These are phyloP conservation scores for Paratilapia polleni DNA, from an alignment of 2,113 vertebrate species.

Conservation along the genomic window DNA sequence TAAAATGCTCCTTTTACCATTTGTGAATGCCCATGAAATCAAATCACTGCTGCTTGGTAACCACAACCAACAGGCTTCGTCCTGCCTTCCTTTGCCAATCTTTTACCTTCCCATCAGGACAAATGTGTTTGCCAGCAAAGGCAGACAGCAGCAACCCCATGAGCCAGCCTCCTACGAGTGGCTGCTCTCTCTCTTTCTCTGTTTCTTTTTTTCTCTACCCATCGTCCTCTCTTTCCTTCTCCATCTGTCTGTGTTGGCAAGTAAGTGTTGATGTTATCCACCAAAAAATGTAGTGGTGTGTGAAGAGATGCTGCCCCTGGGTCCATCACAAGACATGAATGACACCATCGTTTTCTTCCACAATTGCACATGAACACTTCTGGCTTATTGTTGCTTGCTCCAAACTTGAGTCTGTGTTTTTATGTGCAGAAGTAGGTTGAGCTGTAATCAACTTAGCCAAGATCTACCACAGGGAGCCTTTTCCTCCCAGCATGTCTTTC, in stretches of 20 bases:
- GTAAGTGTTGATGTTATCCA: conserved; percentile 28
- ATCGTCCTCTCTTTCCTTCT: conserved; percentile 9
- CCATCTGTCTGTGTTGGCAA: conserved; percentile 63
- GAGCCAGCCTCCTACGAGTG: conserved; percentile 43
- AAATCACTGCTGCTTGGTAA: conserved; percentile 35
- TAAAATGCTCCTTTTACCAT: conserved; percentile 11
- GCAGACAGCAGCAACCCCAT: conserved; percentile 60
- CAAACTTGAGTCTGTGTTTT: not conserved
- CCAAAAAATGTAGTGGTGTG: conserved; percentile 1
- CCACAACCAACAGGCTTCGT: conserved; percentile 41
- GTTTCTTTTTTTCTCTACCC: conserved; percentile 12
- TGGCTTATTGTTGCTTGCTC: conserved; percentile 17
- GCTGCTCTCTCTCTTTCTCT: not conserved
- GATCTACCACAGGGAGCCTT: conserved; percentile 31
- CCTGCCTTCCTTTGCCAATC: conserved; percentile 34
- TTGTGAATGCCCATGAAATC: conserved; percentile 39
- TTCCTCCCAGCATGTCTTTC: conserved; percentile 55
- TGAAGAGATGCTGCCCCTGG: conserved; percentile 10
- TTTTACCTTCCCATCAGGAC: conserved; percentile 42
- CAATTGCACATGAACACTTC: conserved; percentile 8
- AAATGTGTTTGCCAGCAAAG: conserved; percentile 47
- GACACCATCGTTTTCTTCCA: not conserved
- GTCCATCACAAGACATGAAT: not conserved
- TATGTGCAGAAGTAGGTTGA: not conserved
- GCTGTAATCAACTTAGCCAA: conserved; percentile 37